Base-by-base conservation (phyloP, 2,888 invertebrate genomes). In the Rapana venosa region DNA sequence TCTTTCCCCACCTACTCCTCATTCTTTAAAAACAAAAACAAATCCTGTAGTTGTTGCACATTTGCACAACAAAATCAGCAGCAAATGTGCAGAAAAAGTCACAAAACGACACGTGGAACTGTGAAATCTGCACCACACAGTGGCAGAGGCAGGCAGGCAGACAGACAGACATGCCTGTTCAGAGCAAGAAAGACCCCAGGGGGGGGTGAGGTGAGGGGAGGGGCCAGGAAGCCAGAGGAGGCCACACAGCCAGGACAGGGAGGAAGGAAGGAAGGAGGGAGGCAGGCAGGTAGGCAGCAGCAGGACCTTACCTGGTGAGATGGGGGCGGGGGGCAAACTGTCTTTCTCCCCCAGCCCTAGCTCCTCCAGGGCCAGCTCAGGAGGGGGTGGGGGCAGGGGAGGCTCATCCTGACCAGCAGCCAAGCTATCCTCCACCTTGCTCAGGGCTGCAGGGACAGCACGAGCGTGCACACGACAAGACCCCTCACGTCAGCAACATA, bases 391-490 rank as follows among this genome's bases (percentile, higher is more conserved):
- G 81, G 88, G 88, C 87, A 87, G 36, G 66, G 90, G 87, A 20
- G 87, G 83, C 30, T 87, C 90, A 1, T 84, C 89, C 66, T 61
- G 87, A 85, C 85, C 91, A 47, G 47, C 91, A 58, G 81, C 90
- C 90, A 90, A 90, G 87, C 91, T 91, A n/a, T 91, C 90, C 77
- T 92, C 92, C 87, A 91, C 87, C 47, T 47, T 91, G 77, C 88
- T 47, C 13, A 61, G 47, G 47, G n/a, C 86, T 77, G 77, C 56
- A 32, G 77, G 86, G 58, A 79, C 58, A 70, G 70, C 70, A 26
- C 70, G 70, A n/a, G 47, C 47, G 47, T 20, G 32, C 77, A 79
- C 30, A 79, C 32, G 13, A 20, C 77, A 79, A n/a, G 17, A 79
- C 32, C 77, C 11, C 74, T n/a, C 77, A 79, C 77, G 26, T 79